These are phyloP conservation scores for Setipinna tenuifilis DNA, from an alignment of 2,797 vertebrate genomes.

Conservation along the genomic window DNA sequence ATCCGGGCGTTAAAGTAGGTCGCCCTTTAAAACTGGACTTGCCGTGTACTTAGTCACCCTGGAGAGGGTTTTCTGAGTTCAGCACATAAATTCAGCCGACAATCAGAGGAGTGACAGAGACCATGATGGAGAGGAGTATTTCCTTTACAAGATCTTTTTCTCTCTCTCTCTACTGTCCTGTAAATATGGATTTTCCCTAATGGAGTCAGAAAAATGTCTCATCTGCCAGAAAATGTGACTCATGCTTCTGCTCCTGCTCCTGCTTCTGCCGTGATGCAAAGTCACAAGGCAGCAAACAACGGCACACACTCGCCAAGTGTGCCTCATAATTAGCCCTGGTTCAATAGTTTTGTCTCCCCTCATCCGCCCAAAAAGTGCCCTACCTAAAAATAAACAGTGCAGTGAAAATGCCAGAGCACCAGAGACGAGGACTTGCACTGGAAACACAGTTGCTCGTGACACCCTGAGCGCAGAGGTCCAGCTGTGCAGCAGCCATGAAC, in stretches of 20 bases:
- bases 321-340: conserved; percentile 52
- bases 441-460: conserved; percentile 13
- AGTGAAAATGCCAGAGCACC: conserved; percentile 32
- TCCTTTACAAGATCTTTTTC: not conserved
- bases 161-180: not conserved
- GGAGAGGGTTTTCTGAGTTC: not conserved
- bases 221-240: conserved; percentile 36
- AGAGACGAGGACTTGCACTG: not conserved
- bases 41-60: not conserved
- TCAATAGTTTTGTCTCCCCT: conserved; percentile 48
- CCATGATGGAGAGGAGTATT: conserved; percentile 4
- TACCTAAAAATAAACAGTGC: conserved; percentile 44
- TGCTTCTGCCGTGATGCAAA: conserved; percentile 27
- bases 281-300: conserved; percentile 33
- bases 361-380: conserved; percentile 35
- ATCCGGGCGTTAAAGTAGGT: conserved; percentile 30
- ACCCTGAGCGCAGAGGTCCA: conserved; percentile 46
- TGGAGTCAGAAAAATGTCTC: conserved; percentile 32
- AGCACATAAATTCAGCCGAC: conserved; percentile 18
- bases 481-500: conserved; percentile 59
- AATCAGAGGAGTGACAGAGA: not conserved
- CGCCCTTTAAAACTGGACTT: conserved; percentile 30
- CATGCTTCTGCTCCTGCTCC: conserved; percentile 22
- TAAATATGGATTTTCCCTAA: not conserved
- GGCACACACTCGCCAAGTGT: conserved; percentile 43